Conservation (phyloP, 2,113 vertebrate genomes). For the Tyto alba region DNA sequence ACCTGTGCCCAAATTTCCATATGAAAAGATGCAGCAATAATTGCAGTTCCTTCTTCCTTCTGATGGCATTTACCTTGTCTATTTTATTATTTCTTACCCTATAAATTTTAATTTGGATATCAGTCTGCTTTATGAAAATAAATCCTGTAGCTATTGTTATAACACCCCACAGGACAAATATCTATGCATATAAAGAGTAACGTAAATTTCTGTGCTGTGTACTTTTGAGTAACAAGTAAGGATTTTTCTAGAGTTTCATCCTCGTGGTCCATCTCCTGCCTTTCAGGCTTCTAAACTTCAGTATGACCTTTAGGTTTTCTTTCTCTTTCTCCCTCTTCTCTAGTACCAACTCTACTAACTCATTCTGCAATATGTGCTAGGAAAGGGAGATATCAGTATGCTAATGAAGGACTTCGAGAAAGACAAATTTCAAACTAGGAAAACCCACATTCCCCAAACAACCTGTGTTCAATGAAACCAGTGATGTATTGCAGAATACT, state of each 20-base stretch:
- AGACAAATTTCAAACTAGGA: slow-evolving; percentile 23
- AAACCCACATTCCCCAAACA: not conserved
- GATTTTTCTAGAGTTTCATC: slow-evolving; percentile 9
- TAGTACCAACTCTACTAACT: not conserved
- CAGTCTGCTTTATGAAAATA: not conserved
- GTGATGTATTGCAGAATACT: not conserved
- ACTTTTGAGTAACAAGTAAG: not conserved
- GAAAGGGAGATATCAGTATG: not conserved
- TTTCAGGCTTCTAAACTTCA: not conserved
- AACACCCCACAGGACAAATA: not conserved
- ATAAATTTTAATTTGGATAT: not conserved
- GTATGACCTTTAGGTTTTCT: not conserved
- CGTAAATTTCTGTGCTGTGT: not conserved
- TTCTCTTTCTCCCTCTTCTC: not conserved
- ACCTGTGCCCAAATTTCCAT: not conserved
- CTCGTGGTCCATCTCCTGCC: not conserved
- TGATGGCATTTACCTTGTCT: not conserved
- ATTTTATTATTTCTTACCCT: not conserved
- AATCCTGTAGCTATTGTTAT: not conserved
- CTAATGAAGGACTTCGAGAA: slow-evolving; percentile 1
- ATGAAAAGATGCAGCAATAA: not conserved
- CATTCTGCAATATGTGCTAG: not conserved
- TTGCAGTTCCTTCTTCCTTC: not conserved
- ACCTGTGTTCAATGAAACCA: not conserved
- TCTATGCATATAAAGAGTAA: not conserved